Percentiles rank a stretch among this genome's conserved stretches.
These are phyloP conservation scores for Passer montanus DNA, from an alignment of 2,113 vertebrate genomes.

Conservation along the genomic window DNA sequence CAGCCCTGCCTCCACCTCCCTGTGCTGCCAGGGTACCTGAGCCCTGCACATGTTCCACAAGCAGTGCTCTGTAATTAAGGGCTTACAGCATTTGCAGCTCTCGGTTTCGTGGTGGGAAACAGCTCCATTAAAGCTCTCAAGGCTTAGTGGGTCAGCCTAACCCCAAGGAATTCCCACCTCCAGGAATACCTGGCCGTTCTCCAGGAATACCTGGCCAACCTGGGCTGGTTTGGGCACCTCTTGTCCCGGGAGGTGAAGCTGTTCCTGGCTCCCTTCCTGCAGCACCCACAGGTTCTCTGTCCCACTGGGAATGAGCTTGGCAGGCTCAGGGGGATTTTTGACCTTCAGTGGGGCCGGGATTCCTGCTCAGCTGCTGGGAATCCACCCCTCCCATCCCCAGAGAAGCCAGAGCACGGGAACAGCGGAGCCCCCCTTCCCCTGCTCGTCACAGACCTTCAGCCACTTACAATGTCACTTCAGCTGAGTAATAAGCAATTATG, in stretches of 20 bases:
- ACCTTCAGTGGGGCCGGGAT: rapidly evolving
- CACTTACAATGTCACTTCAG: background rate
- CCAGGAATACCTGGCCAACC: rapidly evolving
- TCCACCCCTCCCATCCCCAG: background rate
- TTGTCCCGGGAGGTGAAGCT: rapidly evolving
- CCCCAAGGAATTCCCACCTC: background rate
- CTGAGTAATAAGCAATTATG: conserved; percentile 6
- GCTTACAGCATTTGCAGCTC: background rate
- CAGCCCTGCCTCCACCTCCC: background rate
- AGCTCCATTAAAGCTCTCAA: background rate
- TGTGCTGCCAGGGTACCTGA: background rate
- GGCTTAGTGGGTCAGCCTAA: background rate
- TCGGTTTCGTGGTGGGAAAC: background rate
- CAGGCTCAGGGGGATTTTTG: rapidly evolving
- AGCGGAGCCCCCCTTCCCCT: background rate
- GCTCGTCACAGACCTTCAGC: background rate
- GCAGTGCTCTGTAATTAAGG: background rate
- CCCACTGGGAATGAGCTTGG: background rate
- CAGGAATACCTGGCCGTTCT: background rate
- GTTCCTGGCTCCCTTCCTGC: background rate
- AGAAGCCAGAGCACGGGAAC: rapidly evolving
- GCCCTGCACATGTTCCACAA: background rate
- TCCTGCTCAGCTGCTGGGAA: rapidly evolving
- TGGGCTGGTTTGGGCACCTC: rapidly evolving
- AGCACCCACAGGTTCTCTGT: background rate